Conservation (phyloP, 2,113 vertebrate species). For the Polypterus senegalus region DNA sequence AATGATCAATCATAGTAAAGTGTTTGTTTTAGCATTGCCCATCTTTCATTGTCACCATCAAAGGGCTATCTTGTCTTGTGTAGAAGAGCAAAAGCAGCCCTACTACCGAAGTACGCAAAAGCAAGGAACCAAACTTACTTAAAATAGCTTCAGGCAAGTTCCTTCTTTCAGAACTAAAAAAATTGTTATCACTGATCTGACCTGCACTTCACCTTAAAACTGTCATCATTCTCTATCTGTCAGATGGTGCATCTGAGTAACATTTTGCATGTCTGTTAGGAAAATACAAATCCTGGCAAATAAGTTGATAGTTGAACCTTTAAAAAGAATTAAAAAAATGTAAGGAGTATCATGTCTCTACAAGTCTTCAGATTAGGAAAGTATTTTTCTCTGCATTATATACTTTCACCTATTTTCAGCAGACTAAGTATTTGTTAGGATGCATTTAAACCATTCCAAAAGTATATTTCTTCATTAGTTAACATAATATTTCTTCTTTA, state of each 20-base stretch:
- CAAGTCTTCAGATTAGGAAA: too few species aligned
- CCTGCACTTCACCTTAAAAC: conserved; percentile 36
- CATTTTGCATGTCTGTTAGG: conserved; percentile 12
- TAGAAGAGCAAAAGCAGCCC: conserved; percentile 16
- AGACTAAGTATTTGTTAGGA: too few species aligned
- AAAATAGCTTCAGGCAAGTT: conserved; percentile 7
- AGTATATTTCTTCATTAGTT: too few species aligned
- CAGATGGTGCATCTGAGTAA: conserved; percentile 9
- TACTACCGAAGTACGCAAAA: neutral
- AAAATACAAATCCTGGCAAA: conserved; percentile 5
- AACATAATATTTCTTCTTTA: too few species aligned
- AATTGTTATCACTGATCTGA: conserved; percentile 24
- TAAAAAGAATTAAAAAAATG: too few species aligned
- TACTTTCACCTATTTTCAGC: too few species aligned
- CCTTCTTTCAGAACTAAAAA: conserved; percentile 11
- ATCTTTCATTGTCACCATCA: conserved; percentile 40
- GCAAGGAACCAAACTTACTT: neutral
- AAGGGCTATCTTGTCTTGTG: conserved; percentile 26
- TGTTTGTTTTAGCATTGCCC: conserved; percentile 30
- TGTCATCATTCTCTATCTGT: conserved; percentile 30
- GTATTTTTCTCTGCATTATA: too few species aligned
- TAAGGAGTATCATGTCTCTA: too few species aligned
- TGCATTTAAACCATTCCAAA: too few species aligned
- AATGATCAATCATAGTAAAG: conserved; percentile 31
- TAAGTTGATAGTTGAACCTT: neutral